Percentiles rank a stretch among this genome's conserved stretches.
These are phyloP conservation scores for Nasonia longicornis DNA, from an alignment of 1,140 invertebrate species.

Conservation along the genomic window DNA sequence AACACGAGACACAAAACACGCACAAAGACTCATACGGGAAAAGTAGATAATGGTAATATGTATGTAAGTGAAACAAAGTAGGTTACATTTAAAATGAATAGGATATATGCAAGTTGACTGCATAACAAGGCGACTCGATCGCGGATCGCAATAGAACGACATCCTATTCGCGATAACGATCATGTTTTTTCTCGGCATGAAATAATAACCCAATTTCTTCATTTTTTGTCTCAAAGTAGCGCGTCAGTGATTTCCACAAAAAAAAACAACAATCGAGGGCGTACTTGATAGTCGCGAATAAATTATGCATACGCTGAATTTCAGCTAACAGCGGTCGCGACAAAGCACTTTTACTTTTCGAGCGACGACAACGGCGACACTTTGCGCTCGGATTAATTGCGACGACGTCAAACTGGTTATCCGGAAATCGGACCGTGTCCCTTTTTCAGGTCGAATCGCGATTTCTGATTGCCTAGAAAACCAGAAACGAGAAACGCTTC, in stretches of 20 bases:
- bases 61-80: too few relatives aligned
- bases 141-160: too few relatives aligned
- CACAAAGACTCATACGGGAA: neutral
- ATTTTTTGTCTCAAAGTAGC: too few relatives aligned
- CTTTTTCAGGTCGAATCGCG: conserved; percentile 24
- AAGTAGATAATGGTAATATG: too few relatives aligned
- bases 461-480: conserved; percentile 21
- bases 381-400: conserved; percentile 33
- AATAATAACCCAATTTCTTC: too few relatives aligned
- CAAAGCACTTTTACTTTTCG: conserved; percentile 41
- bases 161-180: too few relatives aligned
- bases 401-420: conserved; percentile 40
- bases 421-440: conserved; percentile 37
- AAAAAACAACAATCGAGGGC: neutral
- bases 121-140: too few relatives aligned
- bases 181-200: too few relatives aligned
- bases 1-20: neutral
- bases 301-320: conserved; percentile 8
- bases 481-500: conserved; percentile 10
- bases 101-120: too few relatives aligned
- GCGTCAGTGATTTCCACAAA: too few relatives aligned
- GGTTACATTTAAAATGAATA: too few relatives aligned
- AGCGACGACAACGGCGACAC: conserved; percentile 4
- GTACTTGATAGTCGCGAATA: conserved; percentile 13
- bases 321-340: neutral